phyloP scores from a whole-genome alignment of 1,140 invertebrate species.

The Vanessa tameamea region DNA sequence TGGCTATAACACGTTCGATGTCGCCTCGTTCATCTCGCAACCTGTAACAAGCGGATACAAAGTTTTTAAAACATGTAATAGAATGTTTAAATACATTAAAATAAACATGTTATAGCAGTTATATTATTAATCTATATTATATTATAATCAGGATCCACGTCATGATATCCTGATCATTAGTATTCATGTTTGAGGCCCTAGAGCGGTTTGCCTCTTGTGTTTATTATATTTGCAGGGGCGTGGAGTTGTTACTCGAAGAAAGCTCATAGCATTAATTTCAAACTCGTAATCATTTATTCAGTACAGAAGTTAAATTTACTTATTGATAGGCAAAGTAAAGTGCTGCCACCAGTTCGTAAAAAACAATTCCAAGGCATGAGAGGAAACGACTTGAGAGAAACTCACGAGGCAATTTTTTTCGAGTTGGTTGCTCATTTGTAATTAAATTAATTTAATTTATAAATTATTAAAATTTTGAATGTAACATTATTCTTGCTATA shows the following conservation, averaged over 20 bases:
- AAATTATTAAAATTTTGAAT: too few species aligned
- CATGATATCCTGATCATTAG: conserved; percentile 9
- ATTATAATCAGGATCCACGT: too few species aligned
- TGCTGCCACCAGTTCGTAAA: too few species aligned
- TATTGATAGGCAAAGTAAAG: background rate
- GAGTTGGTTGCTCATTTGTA: too few species aligned
- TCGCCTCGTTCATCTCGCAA: conserved; percentile 91
- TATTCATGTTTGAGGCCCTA: conserved; percentile 28
- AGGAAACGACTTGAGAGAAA: too few species aligned
- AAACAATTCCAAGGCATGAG: too few species aligned
- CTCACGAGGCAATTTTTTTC: too few species aligned
- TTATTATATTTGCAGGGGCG: conserved; percentile 41
- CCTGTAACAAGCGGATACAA: conserved; percentile 82
- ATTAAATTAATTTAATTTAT: too few species aligned
- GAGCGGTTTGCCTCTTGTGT: conserved; percentile 40
- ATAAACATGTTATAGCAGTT: background rate
- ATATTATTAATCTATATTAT: conserved; percentile 5
- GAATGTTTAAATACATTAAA: background rate
- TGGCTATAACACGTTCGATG: conserved; percentile 86
- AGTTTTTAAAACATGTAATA: background rate
- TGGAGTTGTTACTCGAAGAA: conserved; percentile 26
- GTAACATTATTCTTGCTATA: too few species aligned
- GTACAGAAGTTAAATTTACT: too few species aligned
- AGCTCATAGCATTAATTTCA: background rate
- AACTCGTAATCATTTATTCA: background rate